These are phyloP conservation scores for Galerucella nymphaeae DNA, from an alignment of 2,888 invertebrate species.

Conservation along the genomic window DNA sequence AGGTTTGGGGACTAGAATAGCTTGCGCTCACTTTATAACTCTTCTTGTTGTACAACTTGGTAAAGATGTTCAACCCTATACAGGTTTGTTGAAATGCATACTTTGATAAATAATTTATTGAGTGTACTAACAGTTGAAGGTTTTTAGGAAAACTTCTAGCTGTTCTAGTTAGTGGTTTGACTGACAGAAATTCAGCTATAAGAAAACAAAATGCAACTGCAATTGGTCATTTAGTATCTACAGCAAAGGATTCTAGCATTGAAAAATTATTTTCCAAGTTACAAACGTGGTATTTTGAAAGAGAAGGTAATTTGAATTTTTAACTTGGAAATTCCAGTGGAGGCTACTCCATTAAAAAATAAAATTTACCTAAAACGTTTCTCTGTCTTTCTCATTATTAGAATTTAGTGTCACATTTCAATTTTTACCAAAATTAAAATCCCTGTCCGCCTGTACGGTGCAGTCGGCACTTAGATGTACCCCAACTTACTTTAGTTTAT, in stretches of 20 bases:
- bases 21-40: constrained; percentile 82
- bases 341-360: no score
- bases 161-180: constrained; percentile 79
- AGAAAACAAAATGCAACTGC: constrained; percentile 86
- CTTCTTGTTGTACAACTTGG: constrained; percentile 70
- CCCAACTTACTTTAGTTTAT: no score
- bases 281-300: constrained; percentile 74
- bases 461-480: no score
- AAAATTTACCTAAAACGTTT: no score
- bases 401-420: no score
- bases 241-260: constrained; percentile 81
- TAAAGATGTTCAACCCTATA: constrained; percentile 70
- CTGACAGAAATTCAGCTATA: constrained; percentile 85
- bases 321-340: no score
- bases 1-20: constrained; percentile 86
- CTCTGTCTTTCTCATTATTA: no score
- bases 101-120: no score
- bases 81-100: constrained; percentile 59
- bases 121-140: no score
- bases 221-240: constrained; percentile 84
- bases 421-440: no score
- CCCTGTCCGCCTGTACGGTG: no score
- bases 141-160: constrained; percentile 69
- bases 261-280: constrained; percentile 74
- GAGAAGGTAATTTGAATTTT: constrained; percentile 67